Conservation (phyloP, 2,888 invertebrate species). For the Syritta pipiens region DNA sequence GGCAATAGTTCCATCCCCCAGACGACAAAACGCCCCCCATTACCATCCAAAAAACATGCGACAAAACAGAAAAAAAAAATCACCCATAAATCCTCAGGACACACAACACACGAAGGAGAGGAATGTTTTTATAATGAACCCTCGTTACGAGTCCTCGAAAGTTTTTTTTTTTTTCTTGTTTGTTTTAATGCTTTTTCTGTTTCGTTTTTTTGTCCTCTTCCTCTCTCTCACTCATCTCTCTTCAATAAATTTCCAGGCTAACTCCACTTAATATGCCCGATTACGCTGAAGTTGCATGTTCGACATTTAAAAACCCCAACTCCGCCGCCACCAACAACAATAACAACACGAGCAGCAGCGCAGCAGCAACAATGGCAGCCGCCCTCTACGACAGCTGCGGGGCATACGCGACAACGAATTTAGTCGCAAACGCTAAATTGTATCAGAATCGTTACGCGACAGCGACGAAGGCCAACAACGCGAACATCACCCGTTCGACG, state of each 20-base stretch:
- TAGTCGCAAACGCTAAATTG: constrained; percentile 79
- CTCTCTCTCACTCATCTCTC: constrained; percentile 43
- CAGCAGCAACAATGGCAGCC: constrained; percentile 67
- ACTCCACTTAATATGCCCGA: constrained; percentile 80
- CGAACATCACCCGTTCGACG: constrained; percentile 47
- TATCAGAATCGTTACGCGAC: constrained; percentile 78
- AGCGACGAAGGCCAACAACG: constrained; percentile 64
- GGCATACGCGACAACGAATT: constrained; percentile 79
- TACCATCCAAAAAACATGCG: not conserved
- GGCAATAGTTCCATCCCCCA: not conserved
- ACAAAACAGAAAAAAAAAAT: constrained; percentile 33
- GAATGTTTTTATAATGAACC: constrained; percentile 53
- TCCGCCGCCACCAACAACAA: constrained; percentile 66
- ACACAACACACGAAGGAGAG: constrained; percentile 9
- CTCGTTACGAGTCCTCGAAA: constrained; percentile 30
- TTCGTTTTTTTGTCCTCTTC: constrained; percentile 25
- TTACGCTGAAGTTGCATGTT: constrained; percentile 80
- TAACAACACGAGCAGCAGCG: too few species aligned
- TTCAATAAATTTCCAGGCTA: constrained; percentile 74
- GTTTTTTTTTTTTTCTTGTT: not conserved
- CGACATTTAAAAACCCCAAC: constrained; percentile 79
- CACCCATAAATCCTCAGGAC: constrained; percentile 3
- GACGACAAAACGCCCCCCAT: constrained; percentile 8
- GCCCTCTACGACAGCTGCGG: constrained; percentile 79
- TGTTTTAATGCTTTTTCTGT: not conserved